Conservation (phyloP, 30 jellyfish, hydroid and myxozoan species). For the Chrysaora quinquecirrha region DNA sequence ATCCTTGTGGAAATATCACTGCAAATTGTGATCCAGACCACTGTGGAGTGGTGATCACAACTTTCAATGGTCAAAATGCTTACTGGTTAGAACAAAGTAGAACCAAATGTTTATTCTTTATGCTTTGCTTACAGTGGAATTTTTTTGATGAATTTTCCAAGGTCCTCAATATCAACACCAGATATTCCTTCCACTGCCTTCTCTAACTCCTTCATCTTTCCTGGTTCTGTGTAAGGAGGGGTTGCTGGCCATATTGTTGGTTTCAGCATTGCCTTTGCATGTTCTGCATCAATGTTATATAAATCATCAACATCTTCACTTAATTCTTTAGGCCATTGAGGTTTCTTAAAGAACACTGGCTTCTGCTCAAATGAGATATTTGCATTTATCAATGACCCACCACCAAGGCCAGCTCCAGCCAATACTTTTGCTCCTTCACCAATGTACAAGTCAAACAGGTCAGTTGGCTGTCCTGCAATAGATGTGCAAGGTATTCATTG, state of each 20-base stretch:
- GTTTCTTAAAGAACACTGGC: conserved; percentile 8
- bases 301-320: conserved; percentile 28
- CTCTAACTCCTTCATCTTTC: background rate
- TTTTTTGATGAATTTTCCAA: conserved; percentile 25
- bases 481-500: background rate
- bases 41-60: no score
- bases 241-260: conserved; percentile 25
- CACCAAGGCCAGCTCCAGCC: conserved; percentile 66
- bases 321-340: conserved; percentile 30
- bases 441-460: conserved; percentile 22
- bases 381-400: conserved; percentile 55
- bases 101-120: no score
- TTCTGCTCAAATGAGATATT: conserved; percentile 30
- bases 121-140: conserved; percentile 50
- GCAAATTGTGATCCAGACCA: no score
- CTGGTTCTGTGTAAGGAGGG: conserved; percentile 9
- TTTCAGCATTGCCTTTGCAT: conserved; percentile 6
- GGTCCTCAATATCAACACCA: conserved; percentile 45
- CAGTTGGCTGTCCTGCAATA: conserved; percentile 10
- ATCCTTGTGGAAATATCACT: no score
- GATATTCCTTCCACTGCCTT: conserved; percentile 4
- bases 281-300: conserved; percentile 16
- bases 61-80: no score
- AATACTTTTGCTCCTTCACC: conserved; percentile 19
- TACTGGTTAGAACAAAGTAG: no score